Conservation (phyloP, 2,797 vertebrate species). For the Sebastes diploproa region DNA sequence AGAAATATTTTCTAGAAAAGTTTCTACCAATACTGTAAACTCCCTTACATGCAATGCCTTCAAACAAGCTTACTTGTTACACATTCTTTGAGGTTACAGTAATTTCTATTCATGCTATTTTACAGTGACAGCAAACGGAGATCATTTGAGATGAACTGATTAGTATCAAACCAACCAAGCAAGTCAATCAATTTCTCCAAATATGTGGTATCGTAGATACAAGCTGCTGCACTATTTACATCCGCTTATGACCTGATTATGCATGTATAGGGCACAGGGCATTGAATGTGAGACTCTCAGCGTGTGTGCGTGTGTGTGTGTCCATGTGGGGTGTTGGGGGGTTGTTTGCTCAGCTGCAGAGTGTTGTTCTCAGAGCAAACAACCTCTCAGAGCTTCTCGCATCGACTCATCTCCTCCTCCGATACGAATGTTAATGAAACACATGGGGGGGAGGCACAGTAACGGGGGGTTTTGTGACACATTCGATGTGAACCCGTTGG, state of each 20-base stretch:
- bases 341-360: slow-evolving; percentile 71
- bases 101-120: background rate
- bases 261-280: background rate
- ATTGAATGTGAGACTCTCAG: slow-evolving; percentile 7
- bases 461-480: background rate
- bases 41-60: background rate
- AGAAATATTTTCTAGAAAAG: background rate
- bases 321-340: background rate
- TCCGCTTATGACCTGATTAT: slow-evolving; percentile 27
- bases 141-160: background rate
- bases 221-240: slow-evolving; percentile 17
- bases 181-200: background rate
- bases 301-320: slow-evolving; percentile 4
- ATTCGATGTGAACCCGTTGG: slow-evolving; percentile 6
- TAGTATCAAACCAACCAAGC: background rate
- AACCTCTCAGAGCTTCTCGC: slow-evolving; percentile 20
- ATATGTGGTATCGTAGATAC: slow-evolving; percentile 13
- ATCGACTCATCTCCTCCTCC: slow-evolving; percentile 33
- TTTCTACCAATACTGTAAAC: background rate
- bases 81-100: background rate
- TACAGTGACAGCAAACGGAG: background rate
- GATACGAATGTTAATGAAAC: slow-evolving; percentile 47
- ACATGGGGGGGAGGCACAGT: slow-evolving; percentile 2
- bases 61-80: background rate
- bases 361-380: slow-evolving; percentile 49